phyloP scores from a whole-genome alignment of 1,140 invertebrate species.

The Belonocnema kinseyi region DNA sequence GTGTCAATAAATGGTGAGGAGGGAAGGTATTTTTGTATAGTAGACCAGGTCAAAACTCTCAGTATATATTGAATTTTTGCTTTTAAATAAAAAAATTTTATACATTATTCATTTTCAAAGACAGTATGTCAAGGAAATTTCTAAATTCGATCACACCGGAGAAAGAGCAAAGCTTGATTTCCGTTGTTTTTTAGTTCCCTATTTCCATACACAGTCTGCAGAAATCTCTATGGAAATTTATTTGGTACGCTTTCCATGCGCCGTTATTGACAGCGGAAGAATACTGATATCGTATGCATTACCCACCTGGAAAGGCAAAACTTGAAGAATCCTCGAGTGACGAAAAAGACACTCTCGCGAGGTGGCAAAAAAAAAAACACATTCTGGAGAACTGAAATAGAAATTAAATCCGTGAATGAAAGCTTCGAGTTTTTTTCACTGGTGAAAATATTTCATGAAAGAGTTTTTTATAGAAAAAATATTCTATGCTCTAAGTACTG shows the following conservation, averaged over 20 bases:
- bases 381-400: not conserved
- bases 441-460: not conserved
- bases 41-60: too few relatives aligned
- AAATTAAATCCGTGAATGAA: not conserved
- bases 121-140: conserved; percentile 21
- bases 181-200: conserved; percentile 63
- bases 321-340: conserved; percentile 1
- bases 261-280: conserved; percentile 66
- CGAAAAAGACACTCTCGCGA: conserved; percentile 9
- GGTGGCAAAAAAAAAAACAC: conserved; percentile 6
- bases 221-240: conserved; percentile 63
- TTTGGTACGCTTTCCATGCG: conserved; percentile 57
- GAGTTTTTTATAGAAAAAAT: not conserved
- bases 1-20: too few relatives aligned
- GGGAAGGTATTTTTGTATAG: too few relatives aligned
- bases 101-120: not conserved
- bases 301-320: conserved; percentile 48
- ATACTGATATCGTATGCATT: conserved; percentile 65
- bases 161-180: conserved; percentile 44
- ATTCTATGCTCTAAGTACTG: too few relatives aligned
- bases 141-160: conserved; percentile 48
- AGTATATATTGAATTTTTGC: not conserved
- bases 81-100: not conserved
- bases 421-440: not conserved
- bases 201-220: conserved; percentile 66